Base-by-base conservation (phyloP, 2,113 vertebrate species). In the Pelusios castaneus region DNA sequence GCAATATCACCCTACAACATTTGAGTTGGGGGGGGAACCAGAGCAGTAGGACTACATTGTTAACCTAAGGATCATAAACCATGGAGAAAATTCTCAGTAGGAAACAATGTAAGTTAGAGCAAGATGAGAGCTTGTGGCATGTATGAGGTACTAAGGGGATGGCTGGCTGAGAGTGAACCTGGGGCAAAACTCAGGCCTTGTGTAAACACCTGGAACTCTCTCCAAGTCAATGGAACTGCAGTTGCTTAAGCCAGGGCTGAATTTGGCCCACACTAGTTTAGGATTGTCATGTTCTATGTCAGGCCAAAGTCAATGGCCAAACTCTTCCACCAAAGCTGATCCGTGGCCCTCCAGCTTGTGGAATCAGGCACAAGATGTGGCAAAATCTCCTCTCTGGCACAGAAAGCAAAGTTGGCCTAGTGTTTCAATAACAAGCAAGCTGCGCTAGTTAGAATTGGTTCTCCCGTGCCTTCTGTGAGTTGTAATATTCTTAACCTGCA, bases 11-110 rank as follows among this genome's bases (percentile, higher is more conserved):
- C 67, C 86, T 25, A 4, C 49, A 13, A 27, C 73, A 73, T 5
- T 3, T 31, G 2, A 51, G 24, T 78, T 52, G 76, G 3, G 47
- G 45, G 56, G n/a, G 0, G 0, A 5, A 17, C 4, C 8, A 54
- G n/a, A 70, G 45, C 22, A 49, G 67, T 56, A 2, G 7, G 12
- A n/a, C 38, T 9, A 41, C 11, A 11, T 22, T 38, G 21, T 22
- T 78, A 47, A 43, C 2, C 34, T 24, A 19, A 55, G 75, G 73
- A 3, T 4, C n/a, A 24, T 22, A 29, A 0, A 0, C 17, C 8
- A 67, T 41, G 60, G 51, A 58, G 60, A 78, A 79, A 41, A n/a
- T 55, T 73, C 67, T 73, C 67, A 38, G 58, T 31, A 31, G 13
- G 5, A 31, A 60, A 25, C 58, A 60, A 34, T 60, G 31, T 31